Evolutionary conservation across 2,888 invertebrate species (phyloP).

Genomic region (Ophonus ardosiacus): DNA sequence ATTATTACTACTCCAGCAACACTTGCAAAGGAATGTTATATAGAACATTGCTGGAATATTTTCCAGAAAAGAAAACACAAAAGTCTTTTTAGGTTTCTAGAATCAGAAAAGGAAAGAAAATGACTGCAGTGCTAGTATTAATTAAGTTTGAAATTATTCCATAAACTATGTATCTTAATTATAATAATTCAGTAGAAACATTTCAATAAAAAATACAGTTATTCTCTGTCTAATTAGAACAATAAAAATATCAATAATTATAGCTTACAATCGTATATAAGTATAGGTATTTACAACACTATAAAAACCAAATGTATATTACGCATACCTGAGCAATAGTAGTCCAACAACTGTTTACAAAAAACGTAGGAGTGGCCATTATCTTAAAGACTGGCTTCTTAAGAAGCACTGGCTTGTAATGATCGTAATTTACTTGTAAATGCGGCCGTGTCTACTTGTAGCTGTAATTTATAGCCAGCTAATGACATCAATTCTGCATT

Average conservation of each 20-base stretch:
- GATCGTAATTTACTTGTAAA: slow-evolving; percentile 50
- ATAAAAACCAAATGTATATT: slow-evolving; percentile 31
- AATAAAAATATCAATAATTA: slow-evolving; percentile 24
- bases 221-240: neutral
- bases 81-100: neutral
- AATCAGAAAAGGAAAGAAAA: neutral
- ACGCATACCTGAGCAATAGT: slow-evolving; percentile 36
- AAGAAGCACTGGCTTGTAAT: slow-evolving; percentile 50
- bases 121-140: neutral
- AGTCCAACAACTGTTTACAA: slow-evolving; percentile 43
- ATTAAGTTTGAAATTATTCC: neutral
- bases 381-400: slow-evolving; percentile 49
- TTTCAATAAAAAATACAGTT: neutral
- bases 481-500: slow-evolving; percentile 24
- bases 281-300: neutral
- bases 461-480: slow-evolving; percentile 16
- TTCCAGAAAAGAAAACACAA: neutral
- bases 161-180: neutral
- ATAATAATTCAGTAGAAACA: neutral
- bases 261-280: slow-evolving; percentile 6
- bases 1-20: too few species aligned
- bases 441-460: slow-evolving; percentile 12
- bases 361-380: slow-evolving; percentile 54
- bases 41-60: too few species aligned
- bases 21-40: too few species aligned